Evolutionary conservation across 2,888 invertebrate genomes (phyloP), one percentile per base, ranked within the genome.

Genomic region (Acleris emargana): DNA sequence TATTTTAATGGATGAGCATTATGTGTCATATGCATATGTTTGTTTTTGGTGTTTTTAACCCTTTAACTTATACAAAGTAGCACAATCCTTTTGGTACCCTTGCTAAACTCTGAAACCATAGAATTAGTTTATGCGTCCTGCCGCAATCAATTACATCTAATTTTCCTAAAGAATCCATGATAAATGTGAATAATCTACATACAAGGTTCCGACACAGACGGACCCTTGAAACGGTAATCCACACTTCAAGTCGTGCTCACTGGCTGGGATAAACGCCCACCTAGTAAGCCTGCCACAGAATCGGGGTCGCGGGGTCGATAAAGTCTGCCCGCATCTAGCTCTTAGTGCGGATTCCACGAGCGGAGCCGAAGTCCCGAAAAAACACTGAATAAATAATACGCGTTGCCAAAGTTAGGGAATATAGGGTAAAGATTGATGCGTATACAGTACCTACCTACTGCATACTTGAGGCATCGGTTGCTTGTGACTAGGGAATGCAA

Each of bases 281-380:
- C 50, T 57, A 57, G 32, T 42, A 13, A 58, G 22, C 25, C 57
- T 28, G 49, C 28, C n/a, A 43, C n/a, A n/a, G 32, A 20, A 64
- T 53, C 64, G 58, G 49, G 63, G 64, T 64, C 64, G 58, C 38
- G 9, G 28, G 32, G 50, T 64, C 58, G 58, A 64, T 64, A 53
- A n/a, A 32, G 61, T 38, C 38, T 38, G 13, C 38, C 42, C 22
- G 6, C 38, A 53, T 49, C 38, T 64, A 64, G 64, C 28, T 54
- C 53, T 59, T 16, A 49, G 52, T 45, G 13, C 45, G 7, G 42
- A 22, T 54, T 42, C 54, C 47, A 9, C 63, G 58, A 58, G 16
- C 52, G 38, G 32, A 49, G 25, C 58, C 53, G 47, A 58, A 38
- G 32, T 11, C 16, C 51, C 51, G 52, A 38, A 63, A 53, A 64